Evolutionary conservation across 2,797 vertebrate genomes (phyloP).

Genomic region (Pseudochirops corinnae): DNA sequence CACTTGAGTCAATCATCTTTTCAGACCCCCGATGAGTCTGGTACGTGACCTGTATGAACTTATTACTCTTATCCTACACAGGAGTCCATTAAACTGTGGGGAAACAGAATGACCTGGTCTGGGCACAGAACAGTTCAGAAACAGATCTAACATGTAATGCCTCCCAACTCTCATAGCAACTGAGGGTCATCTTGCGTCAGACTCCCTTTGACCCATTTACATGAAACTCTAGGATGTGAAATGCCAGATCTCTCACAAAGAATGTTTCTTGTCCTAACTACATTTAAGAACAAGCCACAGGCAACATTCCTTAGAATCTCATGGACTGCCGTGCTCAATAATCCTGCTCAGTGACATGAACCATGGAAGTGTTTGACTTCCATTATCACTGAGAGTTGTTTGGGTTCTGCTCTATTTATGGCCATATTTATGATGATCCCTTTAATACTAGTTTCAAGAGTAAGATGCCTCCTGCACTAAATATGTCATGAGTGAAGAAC

Average conservation of each 20-base stretch:
- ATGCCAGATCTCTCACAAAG: not conserved
- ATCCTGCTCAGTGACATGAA: constrained; percentile 48
- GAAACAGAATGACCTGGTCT: not conserved
- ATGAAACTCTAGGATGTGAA: not conserved
- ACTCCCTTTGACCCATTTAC: not conserved
- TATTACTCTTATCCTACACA: not conserved
- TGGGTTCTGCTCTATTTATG: constrained; percentile 42
- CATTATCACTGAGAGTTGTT: constrained; percentile 52
- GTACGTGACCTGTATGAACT: not conserved
- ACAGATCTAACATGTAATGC: not conserved
- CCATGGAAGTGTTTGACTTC: constrained; percentile 29
- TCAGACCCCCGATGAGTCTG: not conserved
- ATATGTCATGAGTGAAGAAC: constrained; percentile 17
- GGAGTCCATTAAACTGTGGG: not conserved
- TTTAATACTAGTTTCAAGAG: constrained; percentile 59
- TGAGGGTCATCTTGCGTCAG: not conserved
- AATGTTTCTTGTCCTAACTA: constrained; percentile 29
- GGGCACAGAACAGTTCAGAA: not conserved
- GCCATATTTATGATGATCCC: constrained; percentile 68
- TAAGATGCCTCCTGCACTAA: constrained; percentile 15
- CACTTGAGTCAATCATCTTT: not conserved
- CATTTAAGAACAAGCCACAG: constrained; percentile 9
- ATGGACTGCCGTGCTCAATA: constrained; percentile 31
- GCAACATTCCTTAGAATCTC: constrained; percentile 19
- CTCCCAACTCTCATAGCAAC: not conserved